These are phyloP conservation scores for Scarus forsteni DNA, from an alignment of 2,797 vertebrate species.

Conservation along the genomic window DNA sequence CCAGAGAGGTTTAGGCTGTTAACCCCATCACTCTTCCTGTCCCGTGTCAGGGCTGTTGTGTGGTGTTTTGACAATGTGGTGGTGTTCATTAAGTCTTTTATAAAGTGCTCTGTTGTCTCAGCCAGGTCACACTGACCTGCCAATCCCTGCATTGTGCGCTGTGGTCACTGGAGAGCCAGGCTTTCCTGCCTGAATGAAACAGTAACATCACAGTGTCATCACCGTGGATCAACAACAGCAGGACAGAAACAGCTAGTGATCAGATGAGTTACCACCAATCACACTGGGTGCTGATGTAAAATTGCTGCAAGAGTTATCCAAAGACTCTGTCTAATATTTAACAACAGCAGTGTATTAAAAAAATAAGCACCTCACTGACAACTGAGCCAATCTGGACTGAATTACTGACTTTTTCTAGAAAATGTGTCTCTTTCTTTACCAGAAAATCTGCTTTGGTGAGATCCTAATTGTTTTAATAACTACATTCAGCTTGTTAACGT, in stretches of 20 bases:
- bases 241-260: not conserved
- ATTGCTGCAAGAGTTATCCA: no score
- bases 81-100: slow-evolving; percentile 18
- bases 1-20: slow-evolving; percentile 6
- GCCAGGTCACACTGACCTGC: slow-evolving; percentile 36
- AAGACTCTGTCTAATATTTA: not conserved
- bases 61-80: slow-evolving; percentile 17
- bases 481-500: no score
- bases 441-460: no score
- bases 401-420: no score
- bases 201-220: not conserved
- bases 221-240: no score
- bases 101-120: slow-evolving; percentile 27
- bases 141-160: slow-evolving; percentile 44
- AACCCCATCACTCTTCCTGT: slow-evolving; percentile 17
- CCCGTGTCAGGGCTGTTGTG: not conserved
- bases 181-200: slow-evolving; percentile 33
- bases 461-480: no score
- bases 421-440: no score
- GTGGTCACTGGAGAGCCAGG: slow-evolving; percentile 12
- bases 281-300: not conserved
- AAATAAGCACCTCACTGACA: no score
- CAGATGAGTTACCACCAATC: not conserved
- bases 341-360: not conserved
- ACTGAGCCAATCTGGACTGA: no score